Base-by-base conservation (phyloP, 2,113 vertebrate genomes). In the Tachycineta bicolor region DNA sequence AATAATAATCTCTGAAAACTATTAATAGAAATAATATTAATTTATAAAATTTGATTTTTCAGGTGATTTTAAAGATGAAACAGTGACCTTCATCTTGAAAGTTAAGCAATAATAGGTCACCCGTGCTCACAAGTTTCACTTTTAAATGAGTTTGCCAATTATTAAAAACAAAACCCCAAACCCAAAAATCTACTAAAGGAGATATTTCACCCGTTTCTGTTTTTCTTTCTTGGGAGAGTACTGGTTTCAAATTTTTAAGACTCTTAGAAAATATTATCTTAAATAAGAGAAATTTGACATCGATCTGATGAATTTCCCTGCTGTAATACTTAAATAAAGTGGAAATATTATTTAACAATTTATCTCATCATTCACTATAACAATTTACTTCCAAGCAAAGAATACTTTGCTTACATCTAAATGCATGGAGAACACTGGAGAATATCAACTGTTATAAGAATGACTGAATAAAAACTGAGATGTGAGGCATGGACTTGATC, bases 111-210 rank as follows among this genome's bases (percentile, higher is more conserved):
- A 47, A 17, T 26, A 18, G 13, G 13, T 8, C 33, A 59, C 3
- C 6, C 5, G 12, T n/a, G 9, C 2, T 12, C 28, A 34, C 14
- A 50, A 33, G 20, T 22, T 47, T 56, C 5, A 0, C 2, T 46
- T 77, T 88, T 52, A 37, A 1, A 19, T 15, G 10, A 50, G 2
- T 59, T 56, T 10, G 3, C 2, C 3, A 26, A 14, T 43, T 68
- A 34, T 33, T 37, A 37, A 37, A 37, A 37, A 37, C 37, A 37
- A 37, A 37, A 37, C 37, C 37, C 37, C 37, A 37, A 37, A 37
- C 37, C 37, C 37, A 14, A 33, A 34, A 43, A 11, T 33, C 9
- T 28, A 5, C 5, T 43, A 28, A 26, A 86, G 37, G 56, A 44
- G 16, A 65, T 0, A 68, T 89, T 88, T 65, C 18, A 67, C 2